Base-by-base conservation (phyloP, 2,797 vertebrate species). In the Peromyscus eremicus region DNA sequence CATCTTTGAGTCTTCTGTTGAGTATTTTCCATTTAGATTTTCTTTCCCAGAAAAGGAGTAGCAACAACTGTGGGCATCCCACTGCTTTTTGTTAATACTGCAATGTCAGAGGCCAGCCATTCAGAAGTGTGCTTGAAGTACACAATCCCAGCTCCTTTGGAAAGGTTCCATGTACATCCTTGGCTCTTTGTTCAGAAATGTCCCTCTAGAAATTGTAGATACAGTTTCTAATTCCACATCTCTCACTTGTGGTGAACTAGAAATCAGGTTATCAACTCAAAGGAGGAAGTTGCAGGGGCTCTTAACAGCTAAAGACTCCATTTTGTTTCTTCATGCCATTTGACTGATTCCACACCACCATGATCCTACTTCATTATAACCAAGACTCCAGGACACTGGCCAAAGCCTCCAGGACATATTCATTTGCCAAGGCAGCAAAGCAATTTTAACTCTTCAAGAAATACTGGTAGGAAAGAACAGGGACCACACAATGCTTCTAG, bases 131-230 rank as follows among this genome's bases (percentile, higher is more conserved):
- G 37, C 49, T 80, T 96, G 80, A 97, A 98, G 87, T 85, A 73
- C 4, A 34, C 89, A 84, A 92, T 97, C 95, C 92, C 57, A 96
- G 1, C 40, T 96, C 92, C 68, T 95, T 97, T 96, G 80, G 76
- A 97, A 89, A n/a, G 80, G 80, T 88, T 88, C 95, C 77, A 86
- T 6, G 10, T 46, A 95, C 37, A 82, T 64, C 43, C 77, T 96
- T 89, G 95, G 10, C 89, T 98, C 93, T 97, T 96, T 70, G 96
- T 96, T 97, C 97, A 94, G 60, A 95, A 71, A 13, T 95, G 27
- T 93, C 71, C 40, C 66, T 92, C 92, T 90, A 80, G 85, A 96
- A 98, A 95, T 49, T 82, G 64, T 0, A 7, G 4, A 40, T 94
- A 75, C 92, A 87, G 32, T 71, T 95, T 40, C 82, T 94, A 97